These are phyloP conservation scores for Crotalus helleri DNA, from an alignment of 2,113 vertebrate species.

Conservation along the genomic window DNA sequence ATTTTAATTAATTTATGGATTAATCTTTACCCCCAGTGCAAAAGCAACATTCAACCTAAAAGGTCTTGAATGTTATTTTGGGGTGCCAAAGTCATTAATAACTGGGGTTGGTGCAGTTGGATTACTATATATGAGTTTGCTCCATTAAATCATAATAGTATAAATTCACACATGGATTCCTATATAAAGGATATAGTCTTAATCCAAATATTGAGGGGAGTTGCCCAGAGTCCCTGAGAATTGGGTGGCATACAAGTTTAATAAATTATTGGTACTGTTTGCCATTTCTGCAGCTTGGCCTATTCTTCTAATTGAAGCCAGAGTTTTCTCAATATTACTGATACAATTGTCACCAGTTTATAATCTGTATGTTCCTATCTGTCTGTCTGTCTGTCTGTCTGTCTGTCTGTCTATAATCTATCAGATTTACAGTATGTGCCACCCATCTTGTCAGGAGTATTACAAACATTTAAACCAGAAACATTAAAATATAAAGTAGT, in stretches of 20 bases:
- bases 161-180: background rate
- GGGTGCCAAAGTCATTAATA: background rate
- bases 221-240: background rate
- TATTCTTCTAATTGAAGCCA: background rate
- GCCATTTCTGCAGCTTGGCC: background rate
- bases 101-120: background rate
- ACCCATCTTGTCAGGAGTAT: background rate
- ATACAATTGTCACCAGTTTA: background rate
- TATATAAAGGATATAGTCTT: background rate
- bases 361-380: background rate
- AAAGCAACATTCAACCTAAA: background rate
- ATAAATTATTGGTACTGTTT: background rate
- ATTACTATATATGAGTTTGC: background rate
- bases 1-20: slow-evolving; percentile 3
- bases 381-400: background rate
- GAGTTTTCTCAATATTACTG: background rate
- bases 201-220: background rate
- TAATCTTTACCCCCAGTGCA: background rate
- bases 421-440: background rate
- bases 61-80: background rate
- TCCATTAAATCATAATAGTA: background rate
- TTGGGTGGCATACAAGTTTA: background rate
- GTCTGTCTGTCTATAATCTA: too few relatives aligned
- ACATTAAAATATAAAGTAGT: background rate
- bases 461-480: background rate